phyloP scores from a whole-genome alignment of 2,888 invertebrate genomes.

The Pandemis heparana region DNA sequence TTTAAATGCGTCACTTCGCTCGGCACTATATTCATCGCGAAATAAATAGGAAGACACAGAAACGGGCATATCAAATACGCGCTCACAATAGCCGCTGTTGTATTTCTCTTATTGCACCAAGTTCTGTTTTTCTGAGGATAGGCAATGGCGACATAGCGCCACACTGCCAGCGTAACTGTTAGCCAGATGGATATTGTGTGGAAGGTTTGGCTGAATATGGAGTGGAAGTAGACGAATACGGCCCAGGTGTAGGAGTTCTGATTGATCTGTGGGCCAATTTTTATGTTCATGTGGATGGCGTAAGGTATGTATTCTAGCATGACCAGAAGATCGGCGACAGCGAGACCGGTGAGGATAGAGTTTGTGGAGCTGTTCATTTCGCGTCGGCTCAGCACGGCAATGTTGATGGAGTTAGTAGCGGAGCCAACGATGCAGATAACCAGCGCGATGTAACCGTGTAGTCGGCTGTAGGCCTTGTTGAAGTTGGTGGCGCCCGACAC shows the following conservation, averaged over 20 bases:
- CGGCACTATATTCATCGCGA: slow-evolving; percentile 90
- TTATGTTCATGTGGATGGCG: slow-evolving; percentile 92
- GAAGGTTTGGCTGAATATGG: slow-evolving; percentile 94
- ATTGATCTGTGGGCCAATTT: slow-evolving; percentile 83
- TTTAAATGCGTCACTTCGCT: slow-evolving; percentile 82
- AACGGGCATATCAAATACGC: slow-evolving; percentile 94
- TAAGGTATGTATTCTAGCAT: slow-evolving; percentile 98
- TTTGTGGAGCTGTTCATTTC: slow-evolving; percentile 97
- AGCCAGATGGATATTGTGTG: slow-evolving; percentile 97
- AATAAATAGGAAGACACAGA: slow-evolving; percentile 93
- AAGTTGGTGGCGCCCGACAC: slow-evolving; percentile 86
- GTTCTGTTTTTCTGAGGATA: slow-evolving; percentile 92
- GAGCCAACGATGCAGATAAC: slow-evolving; percentile 96
- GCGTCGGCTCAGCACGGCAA: slow-evolving; percentile 94
- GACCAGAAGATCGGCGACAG: slow-evolving; percentile 96
- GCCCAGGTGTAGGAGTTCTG: slow-evolving; percentile 90
- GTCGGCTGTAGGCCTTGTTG: slow-evolving; percentile 87
- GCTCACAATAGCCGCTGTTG: slow-evolving; percentile 90
- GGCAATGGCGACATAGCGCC: slow-evolving; percentile 95
- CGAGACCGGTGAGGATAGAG: slow-evolving; percentile 95
- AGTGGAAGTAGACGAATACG: slow-evolving; percentile 95
- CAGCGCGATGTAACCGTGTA: slow-evolving; percentile 95
- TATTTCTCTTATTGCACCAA: slow-evolving; percentile 93
- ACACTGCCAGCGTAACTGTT: slow-evolving; percentile 96
- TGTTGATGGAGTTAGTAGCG: slow-evolving; percentile 96